Evolutionary conservation across 2,113 vertebrate species (phyloP), one percentile per base, ranked within the genome.

Genomic region (Leucopsar rothschildi): DNA sequence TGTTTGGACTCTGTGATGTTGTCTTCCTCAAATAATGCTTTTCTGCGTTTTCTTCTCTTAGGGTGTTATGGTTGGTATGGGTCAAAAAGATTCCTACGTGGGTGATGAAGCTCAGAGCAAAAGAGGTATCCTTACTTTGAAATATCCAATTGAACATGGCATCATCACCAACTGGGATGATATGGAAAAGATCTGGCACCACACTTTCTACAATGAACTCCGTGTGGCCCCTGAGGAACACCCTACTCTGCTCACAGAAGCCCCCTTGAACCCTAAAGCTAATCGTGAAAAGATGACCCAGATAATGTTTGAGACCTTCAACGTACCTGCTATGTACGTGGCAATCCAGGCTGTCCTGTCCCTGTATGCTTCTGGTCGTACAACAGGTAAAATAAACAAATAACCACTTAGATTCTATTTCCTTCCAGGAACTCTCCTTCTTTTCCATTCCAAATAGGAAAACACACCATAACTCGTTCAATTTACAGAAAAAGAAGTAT

Each of bases 231-330:
- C 99, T 0, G 99, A 99, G 96, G 99, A 99, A 55, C 99, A 99
- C 84, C 99, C 99, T 39, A 99, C 98, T 81, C 96, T 99, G 95
- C 98, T 99, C 75, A 99, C 99, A 5, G 99, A 99, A 96, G 98
- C 99, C 35, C 99, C 99, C 1, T 97, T 99, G 82, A 99, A 99
- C 95, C 99, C 99, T 60, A 99, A 99, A 91, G 99, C 99, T 94
- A 99, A 99, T 93, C 98, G 99, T 45, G 99, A 99, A 90, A 99
- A 99, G 98, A 99, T 99, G 99, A 99, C 98, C 49, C 99, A 99
- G 98, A 99, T 99, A 98, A 99, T 99, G 99, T 99, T 99, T 98
- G 99, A 99, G 98, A 99, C 99, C 97, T 99, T 99, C 98, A 99
- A 99, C 1, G 99, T 99, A 92, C 99, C 99, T 24, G 99, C 99